Conservation (phyloP, 2,113 vertebrate genomes). For the Panurus biarmicus region DNA sequence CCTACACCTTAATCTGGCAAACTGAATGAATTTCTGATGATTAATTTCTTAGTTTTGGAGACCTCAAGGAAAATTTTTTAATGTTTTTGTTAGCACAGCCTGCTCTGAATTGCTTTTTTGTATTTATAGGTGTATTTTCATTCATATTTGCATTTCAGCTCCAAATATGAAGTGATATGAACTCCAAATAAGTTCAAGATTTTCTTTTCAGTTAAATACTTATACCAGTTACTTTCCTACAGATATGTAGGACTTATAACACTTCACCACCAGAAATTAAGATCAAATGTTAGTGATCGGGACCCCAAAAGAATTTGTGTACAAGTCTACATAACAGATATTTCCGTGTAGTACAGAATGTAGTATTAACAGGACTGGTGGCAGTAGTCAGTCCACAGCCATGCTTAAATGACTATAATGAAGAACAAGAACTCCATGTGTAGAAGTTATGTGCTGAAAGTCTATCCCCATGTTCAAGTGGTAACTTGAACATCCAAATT, state of each 20-base stretch:
- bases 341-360: not conserved
- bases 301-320: not conserved
- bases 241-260: not conserved
- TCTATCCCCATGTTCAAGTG: not conserved
- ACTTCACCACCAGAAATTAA: not conserved
- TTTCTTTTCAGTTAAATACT: not conserved
- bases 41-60: not conserved
- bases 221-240: not conserved
- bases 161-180: not conserved
- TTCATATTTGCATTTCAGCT: not conserved
- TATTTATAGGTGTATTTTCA: not conserved
- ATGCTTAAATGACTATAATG: not conserved
- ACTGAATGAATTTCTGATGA: not conserved
- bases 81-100: not conserved
- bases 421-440: not conserved
- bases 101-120: not conserved
- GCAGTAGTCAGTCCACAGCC: not conserved
- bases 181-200: not conserved
- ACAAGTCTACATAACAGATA: not conserved
- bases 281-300: not conserved
- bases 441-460: not conserved
- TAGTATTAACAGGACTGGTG: not conserved
- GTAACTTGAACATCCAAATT: not conserved
- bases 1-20: not conserved
- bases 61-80: not conserved